Evolutionary conservation across 2,888 invertebrate genomes (phyloP), one percentile per base, ranked within the genome.

Genomic region (Bibio marci): DNA sequence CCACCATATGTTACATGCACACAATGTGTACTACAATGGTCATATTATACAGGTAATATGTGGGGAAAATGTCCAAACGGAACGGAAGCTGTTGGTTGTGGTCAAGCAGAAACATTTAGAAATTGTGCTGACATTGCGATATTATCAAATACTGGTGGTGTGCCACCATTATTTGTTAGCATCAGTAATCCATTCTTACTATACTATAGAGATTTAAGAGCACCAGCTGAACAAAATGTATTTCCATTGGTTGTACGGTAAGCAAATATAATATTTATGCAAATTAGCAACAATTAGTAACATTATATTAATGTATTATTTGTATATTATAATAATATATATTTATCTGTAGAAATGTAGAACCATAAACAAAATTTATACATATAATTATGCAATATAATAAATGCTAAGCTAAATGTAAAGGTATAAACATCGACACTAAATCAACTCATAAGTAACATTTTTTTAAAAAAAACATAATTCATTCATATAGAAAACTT

Each of bases 1-100:
- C 91, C 91, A 0, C 67, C 82, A 0, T 85, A 80, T 50, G 58
- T 91, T 3, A 85, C 85, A 0, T 91, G 90, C 52, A 76, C 80
- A 0, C 86, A 87, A 50, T 91, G 91, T 53, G 83, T 91, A 4
- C 56, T 91, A n/a, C 88, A 90, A 55, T 91, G 91, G 91, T 86
- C 78, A 41, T 91, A 90, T 57, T 81, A 78, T 48, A 87, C 90
- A 41, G 81, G 78, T 13, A 91, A 91, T 55, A 87, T 86, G 75
- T 91, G 90, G 90, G 91, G 90, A 6, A 73, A 70, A 15, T 88
- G 88, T 52, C 61, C 71, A 1, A 86, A 88, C 55, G 88, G 88
- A 32, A 85, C 85, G 0, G 81, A 86, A 53, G 81, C 80, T 0
- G 78, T 85, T 2, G 88, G 90, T 2, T 90, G 88, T 53, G 90